These are phyloP conservation scores for Seira musarum DNA, from an alignment of 2,888 invertebrate genomes.

Conservation along the genomic window DNA sequence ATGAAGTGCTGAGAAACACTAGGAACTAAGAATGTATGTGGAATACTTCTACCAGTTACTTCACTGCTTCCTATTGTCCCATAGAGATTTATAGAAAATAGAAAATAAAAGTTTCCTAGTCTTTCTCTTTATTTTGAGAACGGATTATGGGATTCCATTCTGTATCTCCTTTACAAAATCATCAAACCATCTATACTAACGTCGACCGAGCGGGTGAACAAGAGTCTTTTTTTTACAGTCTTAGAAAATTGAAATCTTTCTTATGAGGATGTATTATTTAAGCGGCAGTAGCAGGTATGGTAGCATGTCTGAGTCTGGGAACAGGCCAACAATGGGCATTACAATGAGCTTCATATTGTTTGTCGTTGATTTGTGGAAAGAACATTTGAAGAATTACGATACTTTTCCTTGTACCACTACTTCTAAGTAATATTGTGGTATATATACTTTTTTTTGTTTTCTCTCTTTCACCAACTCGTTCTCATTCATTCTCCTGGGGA, in stretches of 20 bases:
- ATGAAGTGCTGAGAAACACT: too few relatives aligned
- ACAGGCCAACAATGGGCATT: not conserved
- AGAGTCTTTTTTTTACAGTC: not conserved
- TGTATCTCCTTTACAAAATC: slow-evolving; percentile 17
- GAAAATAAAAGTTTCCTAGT: slow-evolving; percentile 1
- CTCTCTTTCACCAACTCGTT: slow-evolving; percentile 26
- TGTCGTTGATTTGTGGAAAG: slow-evolving; percentile 56
- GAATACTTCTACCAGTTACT: too few relatives aligned
- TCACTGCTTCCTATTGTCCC: slow-evolving; percentile 24
- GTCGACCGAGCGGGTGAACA: not conserved
- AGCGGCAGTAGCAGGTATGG: too few relatives aligned
- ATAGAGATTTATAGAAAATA: slow-evolving; percentile 37
- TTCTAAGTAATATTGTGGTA: not conserved
- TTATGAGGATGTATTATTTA: too few relatives aligned
- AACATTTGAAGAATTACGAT: slow-evolving; percentile 54
- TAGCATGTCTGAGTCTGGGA: too few relatives aligned
- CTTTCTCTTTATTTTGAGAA: slow-evolving; percentile 35
- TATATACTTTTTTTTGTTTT: slow-evolving; percentile 25
- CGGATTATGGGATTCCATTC: slow-evolving; percentile 45
- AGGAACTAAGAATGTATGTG: not conserved
- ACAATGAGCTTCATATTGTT: slow-evolving; percentile 27
- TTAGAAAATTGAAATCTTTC: slow-evolving; percentile 9
- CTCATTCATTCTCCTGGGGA: slow-evolving; percentile 53
- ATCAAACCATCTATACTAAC: too few relatives aligned
- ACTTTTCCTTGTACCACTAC: slow-evolving; percentile 16